These are phyloP conservation scores for Egretta garzetta DNA, from an alignment of 2,113 vertebrate genomes.

Conservation along the genomic window DNA sequence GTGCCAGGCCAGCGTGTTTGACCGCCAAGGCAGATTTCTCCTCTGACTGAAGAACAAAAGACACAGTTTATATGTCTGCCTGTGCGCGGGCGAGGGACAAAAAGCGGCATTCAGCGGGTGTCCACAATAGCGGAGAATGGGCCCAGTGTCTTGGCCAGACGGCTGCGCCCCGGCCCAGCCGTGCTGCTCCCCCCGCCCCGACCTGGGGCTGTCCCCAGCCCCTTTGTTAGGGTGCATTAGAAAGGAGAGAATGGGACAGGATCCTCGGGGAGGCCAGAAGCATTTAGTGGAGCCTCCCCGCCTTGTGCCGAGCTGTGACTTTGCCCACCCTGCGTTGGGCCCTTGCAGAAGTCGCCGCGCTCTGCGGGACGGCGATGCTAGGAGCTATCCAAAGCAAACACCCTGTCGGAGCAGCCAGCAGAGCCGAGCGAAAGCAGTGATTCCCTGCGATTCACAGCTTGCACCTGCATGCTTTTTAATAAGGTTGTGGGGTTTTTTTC, in stretches of 20 bases:
- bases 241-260: not conserved
- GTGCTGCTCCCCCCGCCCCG: not conserved
- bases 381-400: not conserved
- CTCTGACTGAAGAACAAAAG: too few relatives aligned
- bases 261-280: not conserved
- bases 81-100: not conserved
- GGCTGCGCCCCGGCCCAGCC: not conserved
- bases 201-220: not conserved
- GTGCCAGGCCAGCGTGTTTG: too few relatives aligned
- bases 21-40: too few relatives aligned
- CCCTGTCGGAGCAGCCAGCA: not conserved
- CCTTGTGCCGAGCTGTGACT: not conserved
- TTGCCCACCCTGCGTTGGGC: too few relatives aligned
- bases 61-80: too few relatives aligned
- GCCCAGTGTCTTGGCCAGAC: not conserved
- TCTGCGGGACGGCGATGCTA: too few relatives aligned
- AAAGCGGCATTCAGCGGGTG: not conserved
- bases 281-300: rapidly evolving
- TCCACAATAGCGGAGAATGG: not conserved
- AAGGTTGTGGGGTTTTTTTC: not conserved
- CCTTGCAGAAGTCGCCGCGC: rapidly evolving
- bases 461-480: not conserved
- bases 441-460: too few relatives aligned
- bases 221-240: not conserved
- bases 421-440: not conserved